These are phyloP conservation scores for Stenichneumon culpator DNA, from an alignment of 2,888 invertebrate species.

Conservation along the genomic window DNA sequence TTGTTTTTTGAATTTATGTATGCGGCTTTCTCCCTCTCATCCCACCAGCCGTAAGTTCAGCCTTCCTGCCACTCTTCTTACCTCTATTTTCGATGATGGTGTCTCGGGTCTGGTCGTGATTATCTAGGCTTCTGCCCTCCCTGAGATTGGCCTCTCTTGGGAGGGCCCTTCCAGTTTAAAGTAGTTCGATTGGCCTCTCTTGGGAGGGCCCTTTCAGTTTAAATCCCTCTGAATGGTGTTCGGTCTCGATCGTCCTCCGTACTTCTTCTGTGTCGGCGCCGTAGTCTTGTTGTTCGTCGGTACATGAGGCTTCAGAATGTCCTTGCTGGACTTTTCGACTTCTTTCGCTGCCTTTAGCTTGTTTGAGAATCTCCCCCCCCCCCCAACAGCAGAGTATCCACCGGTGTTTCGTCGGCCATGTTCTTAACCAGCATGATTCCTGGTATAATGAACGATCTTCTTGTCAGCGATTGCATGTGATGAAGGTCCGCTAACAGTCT, in stretches of 20 bases:
- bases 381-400: not conserved
- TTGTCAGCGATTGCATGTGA: not conserved
- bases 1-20: constrained; percentile 38
- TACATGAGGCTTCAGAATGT: not conserved
- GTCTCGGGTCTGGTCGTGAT: not conserved
- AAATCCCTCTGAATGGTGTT: not conserved
- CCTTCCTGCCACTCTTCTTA: not conserved
- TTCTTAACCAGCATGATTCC: not conserved
- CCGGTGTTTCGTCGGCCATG: not conserved
- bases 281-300: not conserved
- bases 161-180: too few relatives aligned
- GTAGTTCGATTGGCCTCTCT: not conserved
- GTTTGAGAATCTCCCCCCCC: not conserved
- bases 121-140: not conserved
- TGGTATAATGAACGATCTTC: not conserved
- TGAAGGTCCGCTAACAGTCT: not conserved
- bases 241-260: not conserved
- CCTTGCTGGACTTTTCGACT: constrained; percentile 11
- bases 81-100: not conserved
- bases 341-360: not conserved
- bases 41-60: too few relatives aligned
- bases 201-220: not conserved
- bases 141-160: not conserved
- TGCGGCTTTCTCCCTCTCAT: too few relatives aligned
- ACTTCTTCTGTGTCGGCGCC: not conserved